phyloP scores from a whole-genome alignment of 1,140 invertebrate genomes.

The Stratiolaelaps scimitus region DNA sequence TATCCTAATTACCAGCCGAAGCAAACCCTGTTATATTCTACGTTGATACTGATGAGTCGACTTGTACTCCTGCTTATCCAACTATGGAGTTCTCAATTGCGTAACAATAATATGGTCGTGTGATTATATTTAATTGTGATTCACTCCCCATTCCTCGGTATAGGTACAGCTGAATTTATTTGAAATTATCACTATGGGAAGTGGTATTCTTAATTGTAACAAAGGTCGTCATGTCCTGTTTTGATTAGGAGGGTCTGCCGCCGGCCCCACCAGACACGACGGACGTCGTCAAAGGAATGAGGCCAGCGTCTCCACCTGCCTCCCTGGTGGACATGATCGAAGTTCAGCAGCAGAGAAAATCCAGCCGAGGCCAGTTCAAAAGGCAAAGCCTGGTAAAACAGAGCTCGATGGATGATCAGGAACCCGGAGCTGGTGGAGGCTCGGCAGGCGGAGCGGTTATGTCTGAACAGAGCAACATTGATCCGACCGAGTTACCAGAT shows the following conservation, averaged over 20 bases:
- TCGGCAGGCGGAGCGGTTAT: conserved; percentile 33
- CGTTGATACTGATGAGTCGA: too few relatives aligned
- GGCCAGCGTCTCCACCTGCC: conserved; percentile 83
- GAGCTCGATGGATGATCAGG: conserved; percentile 70
- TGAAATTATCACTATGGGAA: not conserved
- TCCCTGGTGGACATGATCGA: conserved; percentile 82
- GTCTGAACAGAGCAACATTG: conserved; percentile 7
- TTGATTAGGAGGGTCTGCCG: conserved; percentile 48
- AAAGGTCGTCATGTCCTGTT: too few relatives aligned
- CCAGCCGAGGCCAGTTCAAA: conserved; percentile 47
- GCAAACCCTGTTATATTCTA: too few relatives aligned
- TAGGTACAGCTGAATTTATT: too few relatives aligned
- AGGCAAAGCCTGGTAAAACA: conserved; percentile 75
- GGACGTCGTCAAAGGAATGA: conserved; percentile 78
- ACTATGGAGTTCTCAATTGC: too few relatives aligned
- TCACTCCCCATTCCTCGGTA: too few relatives aligned
- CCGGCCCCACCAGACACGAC: conserved; percentile 77
- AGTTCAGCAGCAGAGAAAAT: conserved; percentile 62
- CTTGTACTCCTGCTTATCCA: too few relatives aligned
- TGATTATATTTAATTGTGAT: too few relatives aligned
- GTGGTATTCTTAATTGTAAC: not conserved
- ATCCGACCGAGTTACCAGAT: conserved; percentile 27
- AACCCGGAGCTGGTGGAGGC: conserved; percentile 37
- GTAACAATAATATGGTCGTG: too few relatives aligned
- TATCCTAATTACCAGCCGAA: too few relatives aligned